These are phyloP conservation scores for Epizoanthus illoricatus DNA, from an alignment of 92 coral and sea anemone genomes.

Conservation along the genomic window DNA sequence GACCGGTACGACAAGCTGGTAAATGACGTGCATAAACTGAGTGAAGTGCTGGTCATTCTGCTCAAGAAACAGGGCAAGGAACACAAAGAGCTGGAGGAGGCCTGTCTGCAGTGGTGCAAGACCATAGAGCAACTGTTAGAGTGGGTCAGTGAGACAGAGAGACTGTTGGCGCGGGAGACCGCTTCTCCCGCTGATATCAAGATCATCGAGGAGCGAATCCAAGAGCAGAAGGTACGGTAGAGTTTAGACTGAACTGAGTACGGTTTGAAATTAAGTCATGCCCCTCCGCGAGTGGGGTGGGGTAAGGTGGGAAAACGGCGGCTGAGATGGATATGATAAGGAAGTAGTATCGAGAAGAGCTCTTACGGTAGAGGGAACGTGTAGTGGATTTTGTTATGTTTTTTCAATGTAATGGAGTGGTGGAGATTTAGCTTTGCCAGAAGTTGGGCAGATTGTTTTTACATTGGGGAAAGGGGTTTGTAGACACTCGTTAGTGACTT, in stretches of 20 bases:
- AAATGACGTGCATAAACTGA: slow-evolving; percentile 69
- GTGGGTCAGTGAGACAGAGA: slow-evolving; percentile 95
- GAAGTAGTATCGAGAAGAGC: too few species aligned
- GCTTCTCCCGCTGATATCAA: slow-evolving; percentile 91
- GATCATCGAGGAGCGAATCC: slow-evolving; percentile 82
- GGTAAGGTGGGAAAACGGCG: background rate
- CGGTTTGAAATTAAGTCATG: background rate
- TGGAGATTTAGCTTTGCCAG: too few species aligned
- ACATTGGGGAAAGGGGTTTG: too few species aligned
- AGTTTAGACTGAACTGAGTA: too few species aligned
- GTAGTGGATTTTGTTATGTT: too few species aligned
- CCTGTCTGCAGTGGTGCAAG: slow-evolving; percentile 86
- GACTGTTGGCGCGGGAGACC: slow-evolving; percentile 75
- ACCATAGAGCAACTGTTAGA: slow-evolving; percentile 92
- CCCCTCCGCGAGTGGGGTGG: background rate
- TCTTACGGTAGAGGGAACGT: too few species aligned
- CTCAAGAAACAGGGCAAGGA: slow-evolving; percentile 81
- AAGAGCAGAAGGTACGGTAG: slow-evolving; percentile 78
- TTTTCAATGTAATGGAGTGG: too few species aligned
- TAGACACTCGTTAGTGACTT: too few species aligned
- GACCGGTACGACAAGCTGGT: slow-evolving; percentile 76
- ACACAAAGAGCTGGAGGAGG: slow-evolving; percentile 88
- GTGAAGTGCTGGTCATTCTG: slow-evolving; percentile 63
- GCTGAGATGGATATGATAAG: too few species aligned
- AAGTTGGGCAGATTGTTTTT: too few species aligned